phyloP scores from a whole-genome alignment of 30 jellyfish, hydroid and myxozoan genomes.

The Nemopilema nomurai region DNA sequence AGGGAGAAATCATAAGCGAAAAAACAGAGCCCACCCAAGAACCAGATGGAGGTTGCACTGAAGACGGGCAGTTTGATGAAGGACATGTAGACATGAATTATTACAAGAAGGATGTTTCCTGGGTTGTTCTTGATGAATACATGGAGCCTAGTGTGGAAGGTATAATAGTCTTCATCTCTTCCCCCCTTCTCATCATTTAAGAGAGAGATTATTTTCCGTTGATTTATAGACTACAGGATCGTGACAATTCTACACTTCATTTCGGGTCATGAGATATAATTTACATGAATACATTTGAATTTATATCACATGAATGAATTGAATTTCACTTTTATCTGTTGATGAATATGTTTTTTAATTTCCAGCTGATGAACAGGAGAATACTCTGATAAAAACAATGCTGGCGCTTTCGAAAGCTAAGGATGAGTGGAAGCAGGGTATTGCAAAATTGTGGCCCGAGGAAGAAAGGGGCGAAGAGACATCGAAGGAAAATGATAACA shows the following conservation, averaged over 20 bases:
- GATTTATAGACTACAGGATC: too few relatives aligned
- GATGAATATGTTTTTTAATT: neutral
- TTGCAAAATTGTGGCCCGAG: slow-evolving; percentile 41
- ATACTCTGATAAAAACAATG: slow-evolving; percentile 60
- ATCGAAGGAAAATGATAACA: neutral
- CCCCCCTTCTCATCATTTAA: neutral
- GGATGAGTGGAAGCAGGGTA: slow-evolving; percentile 74
- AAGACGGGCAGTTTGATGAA: slow-evolving; percentile 47
- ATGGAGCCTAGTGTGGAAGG: slow-evolving; percentile 11
- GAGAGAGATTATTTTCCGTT: neutral
- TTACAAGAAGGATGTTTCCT: slow-evolving; percentile 71
- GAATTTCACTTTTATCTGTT: neutral
- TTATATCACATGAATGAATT: too few relatives aligned
- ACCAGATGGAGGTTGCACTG: neutral
- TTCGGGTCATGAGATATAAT: too few relatives aligned
- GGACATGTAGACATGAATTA: slow-evolving; percentile 64
- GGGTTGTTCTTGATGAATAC: slow-evolving; percentile 89
- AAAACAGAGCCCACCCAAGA: neutral
- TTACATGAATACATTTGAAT: too few relatives aligned
- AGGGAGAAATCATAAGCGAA: neutral
- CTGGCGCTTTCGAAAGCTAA: slow-evolving; percentile 72
- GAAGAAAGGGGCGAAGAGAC: slow-evolving; percentile 23
- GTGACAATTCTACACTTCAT: neutral
- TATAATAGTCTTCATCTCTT: neutral
- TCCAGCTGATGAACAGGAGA: slow-evolving; percentile 27